These are phyloP conservation scores for Ladona fulva DNA, from an alignment of 1,140 invertebrate species.

Conservation along the genomic window DNA sequence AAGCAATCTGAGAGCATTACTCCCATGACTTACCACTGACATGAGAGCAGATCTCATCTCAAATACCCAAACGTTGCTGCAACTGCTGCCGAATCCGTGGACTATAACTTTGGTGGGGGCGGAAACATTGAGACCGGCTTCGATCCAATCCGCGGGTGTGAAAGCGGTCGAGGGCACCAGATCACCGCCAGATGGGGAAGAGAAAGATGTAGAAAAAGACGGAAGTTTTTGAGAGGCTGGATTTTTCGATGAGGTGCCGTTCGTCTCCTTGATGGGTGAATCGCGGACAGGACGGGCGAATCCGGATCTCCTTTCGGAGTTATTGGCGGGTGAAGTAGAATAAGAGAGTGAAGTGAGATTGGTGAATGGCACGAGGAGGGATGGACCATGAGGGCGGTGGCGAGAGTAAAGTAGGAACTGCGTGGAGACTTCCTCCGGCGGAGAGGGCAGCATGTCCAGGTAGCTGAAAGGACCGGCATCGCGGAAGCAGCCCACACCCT, in stretches of 20 bases:
- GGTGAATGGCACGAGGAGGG: slow-evolving; percentile 30
- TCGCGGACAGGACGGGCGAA: background rate
- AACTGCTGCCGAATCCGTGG: slow-evolving; percentile 88
- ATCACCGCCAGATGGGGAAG: background rate
- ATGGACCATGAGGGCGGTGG: slow-evolving; percentile 27
- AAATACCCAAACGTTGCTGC: slow-evolving; percentile 82
- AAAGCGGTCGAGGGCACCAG: background rate
- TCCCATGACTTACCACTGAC: slow-evolving; percentile 55
- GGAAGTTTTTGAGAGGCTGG: background rate
- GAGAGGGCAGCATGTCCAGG: slow-evolving; percentile 75
- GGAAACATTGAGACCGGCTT: slow-evolving; percentile 36
- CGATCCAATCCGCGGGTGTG: background rate
- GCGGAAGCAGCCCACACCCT: slow-evolving; percentile 86
- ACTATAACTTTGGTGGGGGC: slow-evolving; percentile 83
- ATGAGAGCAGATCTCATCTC: slow-evolving; percentile 85
- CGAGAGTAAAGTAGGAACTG: slow-evolving; percentile 42
- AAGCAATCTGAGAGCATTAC: too few species aligned
- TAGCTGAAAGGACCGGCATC: slow-evolving; percentile 86
- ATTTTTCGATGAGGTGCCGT: too few species aligned
- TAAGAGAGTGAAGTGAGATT: background rate
- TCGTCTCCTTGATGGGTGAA: background rate
- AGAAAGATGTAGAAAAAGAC: background rate
- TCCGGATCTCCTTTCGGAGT: background rate
- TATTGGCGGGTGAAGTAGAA: background rate
- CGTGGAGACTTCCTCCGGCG: slow-evolving; percentile 81